Base-by-base conservation (phyloP, 2,888 invertebrate genomes). In the Seladonia tumulorum region DNA sequence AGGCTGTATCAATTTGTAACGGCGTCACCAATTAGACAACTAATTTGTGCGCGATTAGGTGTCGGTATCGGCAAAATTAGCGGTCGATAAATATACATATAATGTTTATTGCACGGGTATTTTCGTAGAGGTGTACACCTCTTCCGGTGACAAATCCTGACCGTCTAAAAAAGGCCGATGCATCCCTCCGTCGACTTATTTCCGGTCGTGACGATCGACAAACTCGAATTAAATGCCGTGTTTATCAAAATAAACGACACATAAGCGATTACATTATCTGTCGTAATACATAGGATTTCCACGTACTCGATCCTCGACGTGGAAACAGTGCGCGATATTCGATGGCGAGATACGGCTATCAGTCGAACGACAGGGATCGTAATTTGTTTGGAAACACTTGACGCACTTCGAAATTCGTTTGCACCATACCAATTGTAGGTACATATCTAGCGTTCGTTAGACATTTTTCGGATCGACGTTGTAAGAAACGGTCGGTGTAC, bases 211-310 rank as follows among this genome's bases (percentile, higher is more conserved):
- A 29, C 47, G 18, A 53, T 14, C 42, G 35, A 25, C 25, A 12
- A 18, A 71, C 8, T 18, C 16, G 22, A 53, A 82, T 82, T 63
- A 49, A 82, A 73, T 66, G n/a, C 49, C 29, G 39, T 35, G 14
- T 5, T 49, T 70, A 82, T 83, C 82, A 47, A 73, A 66, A 77
- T 83, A 60, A 77, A 47, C 49, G 68, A 73, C 29, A 35, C 35
- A 18, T 22, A 57, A 42, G 25, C 16, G 83, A 84, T 84, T 82
- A 84, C 82, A 74, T 84, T 82, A 81, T 45, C 47, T 35, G 14
- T 72, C 63, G 22, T 10, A 76, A 68, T 35, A 53, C 66, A 35
- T 35, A 47, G 22, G 18, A 12, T 49, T 78, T 78, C 82, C 25
- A 25, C 60, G 72, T 42, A 83, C 16, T n/a, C 5, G 5, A 16